Base-by-base conservation (phyloP, 2,113 vertebrate genomes). In the Micronycteris hirsuta region DNA sequence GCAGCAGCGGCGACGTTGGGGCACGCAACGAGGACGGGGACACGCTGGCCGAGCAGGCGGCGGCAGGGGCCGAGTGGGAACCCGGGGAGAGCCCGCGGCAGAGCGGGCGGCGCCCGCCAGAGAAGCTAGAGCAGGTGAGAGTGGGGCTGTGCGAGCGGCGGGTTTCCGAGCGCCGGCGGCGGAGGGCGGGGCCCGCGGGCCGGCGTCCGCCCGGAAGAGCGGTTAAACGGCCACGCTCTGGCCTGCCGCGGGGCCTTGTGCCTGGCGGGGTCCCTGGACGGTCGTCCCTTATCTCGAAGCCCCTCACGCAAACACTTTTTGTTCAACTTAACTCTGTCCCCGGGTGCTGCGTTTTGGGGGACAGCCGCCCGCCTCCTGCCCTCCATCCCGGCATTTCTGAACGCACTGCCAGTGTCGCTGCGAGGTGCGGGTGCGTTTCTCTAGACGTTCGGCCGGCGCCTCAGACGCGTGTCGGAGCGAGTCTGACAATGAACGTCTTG, bases 101-200 rank as follows among this genome's bases (percentile, higher is more conserved):
- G 97, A 98, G 98, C 98, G 16, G 96, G 91, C 31, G 84, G 95
- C 91, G 24, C 65, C 70, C 87, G 67, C 92, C 5, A 74, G 93
- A 61, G 89, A 80, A 74, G 28, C 47, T 22, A 14, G 85, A 85
- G 94, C 96, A 89, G 95, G 91, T 93, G 96, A 97, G 94, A 26
- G 31, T 13, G 19, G 41, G n/a, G 73, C 73, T 4, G 94, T 96
- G 90, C 81, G 97, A 97, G 83, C 4, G 63, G 96, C 82, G 56
- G 74, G 67, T 19, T 17, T 33, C n/a, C 20, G 45, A 49, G 45
- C 28, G 45, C 28, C 45, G 87, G 94, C 9, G 83, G 93, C 28
- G 31, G 45, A 33, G 74, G 45, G 74, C 28, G 28, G 31, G 74
- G 74, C 43, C 41, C 26, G 73, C 73, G 43, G 4, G n/a, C 15